Percentiles rank a stretch among this genome's conserved stretches.
Conservation (phyloP, 2,113 vertebrate genomes). For the Colistium nudipinnis region DNA sequence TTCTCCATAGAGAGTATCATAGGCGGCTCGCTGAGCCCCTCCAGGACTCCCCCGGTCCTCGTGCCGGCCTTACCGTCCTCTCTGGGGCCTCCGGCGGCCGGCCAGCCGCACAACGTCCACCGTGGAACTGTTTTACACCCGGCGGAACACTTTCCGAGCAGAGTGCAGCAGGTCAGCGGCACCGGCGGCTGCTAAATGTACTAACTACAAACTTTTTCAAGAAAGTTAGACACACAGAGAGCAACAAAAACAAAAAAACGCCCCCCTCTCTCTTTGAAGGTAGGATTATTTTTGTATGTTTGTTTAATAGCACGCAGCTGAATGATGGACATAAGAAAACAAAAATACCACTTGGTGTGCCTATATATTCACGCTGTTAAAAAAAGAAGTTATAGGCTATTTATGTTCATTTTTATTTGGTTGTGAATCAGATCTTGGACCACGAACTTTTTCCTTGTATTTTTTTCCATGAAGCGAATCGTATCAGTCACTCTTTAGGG, state of each 20-base stretch:
- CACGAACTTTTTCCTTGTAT: constrained; percentile 54
- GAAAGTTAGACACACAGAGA: constrained; percentile 38
- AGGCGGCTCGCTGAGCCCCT: constrained; percentile 83
- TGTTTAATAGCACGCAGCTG: constrained; percentile 77
- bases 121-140: constrained; percentile 76
- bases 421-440: constrained; percentile 72
- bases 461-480: constrained; percentile 68
- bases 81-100: constrained; percentile 75
- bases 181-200: constrained; percentile 83
- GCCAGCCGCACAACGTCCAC: constrained; percentile 73
- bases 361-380: constrained; percentile 82
- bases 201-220: constrained; percentile 53
- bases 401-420: constrained; percentile 81
- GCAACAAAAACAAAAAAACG: constrained; percentile 54
- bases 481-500: constrained; percentile 73
- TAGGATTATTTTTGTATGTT: constrained; percentile 88
- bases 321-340: constrained; percentile 73
- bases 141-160: constrained; percentile 86
- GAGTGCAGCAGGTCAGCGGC: constrained; percentile 91
- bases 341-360: constrained; percentile 70
- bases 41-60: constrained; percentile 83
- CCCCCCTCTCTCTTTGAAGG: constrained; percentile 78
- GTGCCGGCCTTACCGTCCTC: constrained; percentile 82
- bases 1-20: constrained; percentile 96
- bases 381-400: constrained; percentile 64